Percentiles rank a stretch among this genome's conserved stretches.
Evolutionary conservation across 2,888 invertebrate species (phyloP).

Genomic region (Tiphia femorata): DNA sequence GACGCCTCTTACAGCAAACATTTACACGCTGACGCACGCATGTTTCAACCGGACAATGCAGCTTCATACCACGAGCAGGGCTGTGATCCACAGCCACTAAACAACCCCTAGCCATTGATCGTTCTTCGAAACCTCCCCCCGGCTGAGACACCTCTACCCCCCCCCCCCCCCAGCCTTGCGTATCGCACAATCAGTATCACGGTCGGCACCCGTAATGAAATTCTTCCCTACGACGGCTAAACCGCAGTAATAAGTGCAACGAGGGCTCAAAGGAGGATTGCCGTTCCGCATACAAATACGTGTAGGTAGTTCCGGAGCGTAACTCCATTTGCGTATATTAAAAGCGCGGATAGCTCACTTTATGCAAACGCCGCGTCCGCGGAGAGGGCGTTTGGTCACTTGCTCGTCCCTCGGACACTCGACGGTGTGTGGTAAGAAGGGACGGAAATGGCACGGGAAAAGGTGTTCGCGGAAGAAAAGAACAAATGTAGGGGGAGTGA

Average conservation of each 20-base stretch:
- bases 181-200: not conserved
- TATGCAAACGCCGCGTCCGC: conserved; percentile 53
- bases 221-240: conserved; percentile 44
- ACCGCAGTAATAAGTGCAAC: conserved; percentile 55
- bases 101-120: too few relatives aligned
- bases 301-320: conserved; percentile 65
- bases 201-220: conserved; percentile 32
- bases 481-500: conserved; percentile 2
- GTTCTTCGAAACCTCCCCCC: too few relatives aligned
- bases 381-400: conserved; percentile 25
- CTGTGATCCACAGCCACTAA: too few relatives aligned
- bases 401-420: too few relatives aligned
- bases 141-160: not conserved
- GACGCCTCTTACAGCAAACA: too few relatives aligned
- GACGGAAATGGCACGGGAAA: conserved; percentile 9
- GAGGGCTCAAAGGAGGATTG: conserved; percentile 62
- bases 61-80: too few relatives aligned
- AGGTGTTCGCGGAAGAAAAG: conserved; percentile 36
- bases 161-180: not conserved
- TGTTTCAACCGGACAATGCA: too few relatives aligned
- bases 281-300: conserved; percentile 64
- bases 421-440: not conserved
- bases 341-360: conserved; percentile 60
- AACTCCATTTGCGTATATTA: conserved; percentile 66
- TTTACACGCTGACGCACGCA: too few relatives aligned